phyloP scores from a whole-genome alignment of 2,888 invertebrate genomes.

The Stratiomys singularior region DNA sequence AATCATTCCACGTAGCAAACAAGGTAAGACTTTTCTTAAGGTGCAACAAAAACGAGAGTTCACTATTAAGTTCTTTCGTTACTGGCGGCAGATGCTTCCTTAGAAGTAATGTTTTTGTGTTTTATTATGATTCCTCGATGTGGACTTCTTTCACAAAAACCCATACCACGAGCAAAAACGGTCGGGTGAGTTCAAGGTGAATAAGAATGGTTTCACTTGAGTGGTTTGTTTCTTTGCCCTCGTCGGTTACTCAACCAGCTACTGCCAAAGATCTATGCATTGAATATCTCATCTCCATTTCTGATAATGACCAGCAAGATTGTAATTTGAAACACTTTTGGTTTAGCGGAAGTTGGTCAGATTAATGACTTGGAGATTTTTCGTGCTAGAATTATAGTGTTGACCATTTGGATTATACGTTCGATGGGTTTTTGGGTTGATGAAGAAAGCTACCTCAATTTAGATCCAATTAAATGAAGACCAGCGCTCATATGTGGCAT shows the following conservation, averaged over 20 bases:
- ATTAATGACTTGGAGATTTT: conserved; percentile 37
- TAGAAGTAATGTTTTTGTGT: conserved; percentile 15
- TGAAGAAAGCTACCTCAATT: conserved; percentile 5
- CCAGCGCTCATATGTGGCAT: not conserved
- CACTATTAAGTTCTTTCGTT: not conserved
- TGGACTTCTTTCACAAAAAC: not conserved
- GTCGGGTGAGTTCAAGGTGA: conserved; percentile 22
- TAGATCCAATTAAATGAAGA: conserved; percentile 17
- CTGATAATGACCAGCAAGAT: conserved; percentile 43
- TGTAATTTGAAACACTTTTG: conserved; percentile 43
- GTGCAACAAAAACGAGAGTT: not conserved
- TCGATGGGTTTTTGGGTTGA: not conserved
- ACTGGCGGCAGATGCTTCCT: conserved; percentile 30
- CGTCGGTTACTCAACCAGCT: not conserved
- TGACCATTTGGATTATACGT: conserved; percentile 1
- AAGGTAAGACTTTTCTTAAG: not conserved
- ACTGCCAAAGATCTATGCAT: not conserved
- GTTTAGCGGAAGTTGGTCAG: conserved; percentile 39
- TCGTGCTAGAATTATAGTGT: not conserved
- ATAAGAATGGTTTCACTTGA: conserved; percentile 30
- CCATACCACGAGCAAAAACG: conserved; percentile 4
- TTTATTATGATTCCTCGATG: not conserved
- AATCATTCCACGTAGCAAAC: too few relatives aligned
- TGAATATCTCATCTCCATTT: conserved; percentile 30
- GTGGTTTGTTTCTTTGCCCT: conserved; percentile 24